Percentiles rank a stretch among this genome's conserved stretches.
Conservation (phyloP, 2,888 invertebrate genomes). For the Euplagia quadripunctaria region DNA sequence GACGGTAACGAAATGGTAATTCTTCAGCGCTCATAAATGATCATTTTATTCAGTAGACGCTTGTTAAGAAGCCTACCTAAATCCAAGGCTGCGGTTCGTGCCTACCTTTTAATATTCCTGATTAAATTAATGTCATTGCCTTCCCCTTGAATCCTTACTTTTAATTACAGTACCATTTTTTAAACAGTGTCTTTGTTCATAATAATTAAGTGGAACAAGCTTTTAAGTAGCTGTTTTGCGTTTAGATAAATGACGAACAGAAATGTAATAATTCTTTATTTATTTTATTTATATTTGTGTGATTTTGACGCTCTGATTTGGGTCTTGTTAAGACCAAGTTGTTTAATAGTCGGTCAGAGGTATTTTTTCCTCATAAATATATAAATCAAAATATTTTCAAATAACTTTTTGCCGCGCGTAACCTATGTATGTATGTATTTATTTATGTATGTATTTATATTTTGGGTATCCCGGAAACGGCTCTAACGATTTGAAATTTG, state of each 20-base stretch:
- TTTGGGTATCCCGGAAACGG: too few relatives aligned
- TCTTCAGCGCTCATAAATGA: conserved; percentile 11
- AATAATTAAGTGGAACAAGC: conserved; percentile 15
- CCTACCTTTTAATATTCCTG: conserved; percentile 49
- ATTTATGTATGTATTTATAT: too few relatives aligned
- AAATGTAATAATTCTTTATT: background rate
- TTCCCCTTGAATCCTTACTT: conserved; percentile 30
- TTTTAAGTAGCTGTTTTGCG: conserved; percentile 17
- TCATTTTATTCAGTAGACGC: conserved; percentile 19
- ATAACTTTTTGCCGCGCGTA: too few relatives aligned
- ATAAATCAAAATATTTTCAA: too few relatives aligned
- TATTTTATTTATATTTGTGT: background rate
- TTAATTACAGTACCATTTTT: conserved; percentile 40
- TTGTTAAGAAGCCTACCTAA: conserved; percentile 40
- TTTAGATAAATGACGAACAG: conserved; percentile 5
- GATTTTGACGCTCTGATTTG: background rate
- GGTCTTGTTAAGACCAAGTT: background rate
- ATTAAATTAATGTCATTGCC: conserved; percentile 46
- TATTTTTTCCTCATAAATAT: too few relatives aligned
- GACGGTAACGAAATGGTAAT: conserved; percentile 9
- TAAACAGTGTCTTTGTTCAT: conserved; percentile 20
- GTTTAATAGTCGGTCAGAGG: background rate
- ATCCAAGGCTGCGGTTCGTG: conserved; percentile 48
- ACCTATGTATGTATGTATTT: too few relatives aligned
- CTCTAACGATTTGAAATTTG: too few relatives aligned